Evolutionary conservation across 2,113 vertebrate genomes (phyloP), one percentile per base, ranked within the genome.

Genomic region (Psammodynastes pulverulentus): DNA sequence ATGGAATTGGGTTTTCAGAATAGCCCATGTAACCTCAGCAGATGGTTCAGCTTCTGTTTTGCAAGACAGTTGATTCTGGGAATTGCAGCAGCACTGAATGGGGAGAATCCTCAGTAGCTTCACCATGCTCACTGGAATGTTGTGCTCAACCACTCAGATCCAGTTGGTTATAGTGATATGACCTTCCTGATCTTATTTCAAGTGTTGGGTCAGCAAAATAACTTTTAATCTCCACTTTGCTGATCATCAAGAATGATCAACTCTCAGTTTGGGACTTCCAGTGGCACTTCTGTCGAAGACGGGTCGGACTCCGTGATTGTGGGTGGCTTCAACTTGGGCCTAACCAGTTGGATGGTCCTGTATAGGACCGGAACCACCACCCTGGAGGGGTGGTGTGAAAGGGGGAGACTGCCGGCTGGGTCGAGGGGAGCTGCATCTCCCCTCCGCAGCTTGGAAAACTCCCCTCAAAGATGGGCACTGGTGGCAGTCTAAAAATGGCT

Each of bases 251-350:
- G 29, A 0, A 9, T 1, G 0, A 84, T 58, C 13, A 24, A 43
- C 0, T 0, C 0, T 5, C 29, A 91, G 21, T 1, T 48, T 94
- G n/a, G n/a, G n/a, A n/a, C n/a, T n/a, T n/a, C n/a, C n/a, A n/a
- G n/a, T n/a, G n/a, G n/a, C n/a, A n/a, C n/a, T n/a, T n/a, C n/a
- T n/a, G n/a, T n/a, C n/a, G n/a, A n/a, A n/a, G n/a, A n/a, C n/a
- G n/a, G n/a, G n/a, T n/a, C n/a, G n/a, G n/a, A n/a, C n/a, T n/a
- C n/a, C n/a, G n/a, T n/a, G n/a, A n/a, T n/a, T n/a, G n/a, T n/a
- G n/a, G n/a, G n/a, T n/a, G n/a, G n/a, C n/a, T n/a, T n/a, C n/a
- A n/a, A n/a, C n/a, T n/a, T n/a, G n/a, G n/a, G n/a, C n/a, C n/a
- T n/a, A n/a, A n/a, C n/a, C n/a, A n/a, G n/a, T n/a, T n/a, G n/a